Conservation (phyloP, 2,888 invertebrate species). For the Latrodectus elegans region DNA sequence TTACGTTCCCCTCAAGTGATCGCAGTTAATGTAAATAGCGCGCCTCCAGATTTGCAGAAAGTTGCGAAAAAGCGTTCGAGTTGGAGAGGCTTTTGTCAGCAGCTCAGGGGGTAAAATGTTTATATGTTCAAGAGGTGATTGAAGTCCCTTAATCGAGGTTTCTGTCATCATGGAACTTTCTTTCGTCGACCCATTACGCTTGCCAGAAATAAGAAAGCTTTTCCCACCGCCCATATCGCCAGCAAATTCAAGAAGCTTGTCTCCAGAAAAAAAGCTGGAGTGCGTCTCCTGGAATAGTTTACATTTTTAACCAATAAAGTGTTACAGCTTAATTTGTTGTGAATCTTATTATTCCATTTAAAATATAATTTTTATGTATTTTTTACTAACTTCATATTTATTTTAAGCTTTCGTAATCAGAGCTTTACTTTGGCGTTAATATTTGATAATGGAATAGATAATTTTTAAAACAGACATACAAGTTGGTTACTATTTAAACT, state of each 20-base stretch:
- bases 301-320: neutral
- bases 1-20: constrained; percentile 35
- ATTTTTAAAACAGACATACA: too few relatives aligned
- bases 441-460: too few relatives aligned
- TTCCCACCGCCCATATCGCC: neutral
- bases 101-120: constrained; percentile 43
- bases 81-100: constrained; percentile 44
- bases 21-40: constrained; percentile 49
- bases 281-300: neutral
- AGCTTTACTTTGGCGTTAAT: too few relatives aligned
- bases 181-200: constrained; percentile 56
- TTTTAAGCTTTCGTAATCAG: too few relatives aligned
- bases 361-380: too few relatives aligned
- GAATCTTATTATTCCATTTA: too few relatives aligned
- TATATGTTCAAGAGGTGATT: constrained; percentile 65
- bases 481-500: too few relatives aligned
- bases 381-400: too few relatives aligned
- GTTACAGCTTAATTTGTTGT: too few relatives aligned
- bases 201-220: constrained; percentile 29
- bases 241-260: neutral
- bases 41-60: constrained; percentile 28
- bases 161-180: constrained; percentile 56
- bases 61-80: constrained; percentile 11
- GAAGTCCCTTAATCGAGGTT: constrained; percentile 60
- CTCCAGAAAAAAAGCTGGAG: neutral